Percentiles rank a stretch among this genome's conserved stretches.
Evolutionary conservation across 2,113 vertebrate species (phyloP).

Genomic region (Corythornis madagascariensis): DNA sequence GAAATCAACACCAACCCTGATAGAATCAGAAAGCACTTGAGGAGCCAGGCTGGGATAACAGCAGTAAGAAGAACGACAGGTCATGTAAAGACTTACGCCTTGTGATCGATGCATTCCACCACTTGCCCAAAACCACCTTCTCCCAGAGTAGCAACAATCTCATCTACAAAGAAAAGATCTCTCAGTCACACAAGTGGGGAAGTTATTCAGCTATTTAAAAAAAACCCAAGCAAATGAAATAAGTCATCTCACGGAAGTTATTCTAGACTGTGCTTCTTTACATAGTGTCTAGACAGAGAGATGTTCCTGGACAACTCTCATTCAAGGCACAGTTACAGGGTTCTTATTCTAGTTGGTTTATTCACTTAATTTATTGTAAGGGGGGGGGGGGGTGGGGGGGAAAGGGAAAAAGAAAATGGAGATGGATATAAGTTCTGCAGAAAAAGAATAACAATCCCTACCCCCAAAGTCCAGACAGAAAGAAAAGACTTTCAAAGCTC

Average conservation of each 20-base stretch:
- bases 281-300: not conserved
- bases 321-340: slow-evolving; percentile 46
- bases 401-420: not conserved
- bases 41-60: accelerated
- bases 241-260: slow-evolving; percentile 56
- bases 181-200: slow-evolving; percentile 30
- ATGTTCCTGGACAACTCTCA: slow-evolving; percentile 55
- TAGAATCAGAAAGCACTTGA: not conserved
- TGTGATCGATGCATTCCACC: slow-evolving; percentile 87
- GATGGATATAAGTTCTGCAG: slow-evolving; percentile 51
- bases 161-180: slow-evolving; percentile 85
- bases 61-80: not conserved
- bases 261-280: slow-evolving; percentile 57
- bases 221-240: not conserved
- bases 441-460: slow-evolving; percentile 51
- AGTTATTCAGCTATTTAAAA: not conserved
- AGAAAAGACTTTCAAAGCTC: slow-evolving; percentile 64
- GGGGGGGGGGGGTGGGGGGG: not conserved
- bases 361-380: slow-evolving; percentile 65
- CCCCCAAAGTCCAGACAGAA: slow-evolving; percentile 52
- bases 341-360: slow-evolving; percentile 51
- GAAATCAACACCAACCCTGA: no score
- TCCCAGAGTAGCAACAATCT: slow-evolving; percentile 89
- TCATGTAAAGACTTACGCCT: slow-evolving; percentile 57
- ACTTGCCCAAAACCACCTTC: slow-evolving; percentile 95